phyloP scores from a whole-genome alignment of 2,113 vertebrate genomes.

The Gadus chalcogrammus region DNA sequence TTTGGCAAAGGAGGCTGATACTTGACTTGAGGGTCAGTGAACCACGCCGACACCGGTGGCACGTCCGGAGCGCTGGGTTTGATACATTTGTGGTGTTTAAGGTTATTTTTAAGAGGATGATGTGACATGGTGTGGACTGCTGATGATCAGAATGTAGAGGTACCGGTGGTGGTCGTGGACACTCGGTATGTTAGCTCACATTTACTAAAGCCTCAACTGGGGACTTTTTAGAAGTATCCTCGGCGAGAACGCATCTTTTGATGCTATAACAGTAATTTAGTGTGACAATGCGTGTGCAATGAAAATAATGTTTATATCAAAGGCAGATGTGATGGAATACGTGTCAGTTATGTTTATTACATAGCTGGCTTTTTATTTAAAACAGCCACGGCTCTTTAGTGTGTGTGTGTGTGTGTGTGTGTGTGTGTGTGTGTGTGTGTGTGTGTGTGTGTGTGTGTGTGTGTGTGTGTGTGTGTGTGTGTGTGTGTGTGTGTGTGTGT shows the following conservation, averaged over 20 bases:
- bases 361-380: too few relatives aligned
- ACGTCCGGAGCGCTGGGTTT: not conserved
- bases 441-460: conserved; percentile 11
- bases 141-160: not conserved
- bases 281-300: too few relatives aligned
- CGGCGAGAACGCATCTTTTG: too few relatives aligned
- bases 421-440: conserved; percentile 4
- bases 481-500: conserved; percentile 8
- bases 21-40: conserved; percentile 28
- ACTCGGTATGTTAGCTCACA: not conserved
- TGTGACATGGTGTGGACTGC: not conserved
- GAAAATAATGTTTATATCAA: too few relatives aligned
- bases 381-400: not conserved
- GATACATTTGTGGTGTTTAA: not conserved
- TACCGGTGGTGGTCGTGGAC: not conserved
- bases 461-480: conserved; percentile 4
- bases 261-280: too few relatives aligned
- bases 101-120: not conserved
- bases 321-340: too few relatives aligned
- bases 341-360: too few relatives aligned
- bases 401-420: conserved; percentile 4
- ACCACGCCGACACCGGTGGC: not conserved
- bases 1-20: conserved; percentile 25
- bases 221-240: too few relatives aligned
- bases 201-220: not conserved